These are phyloP conservation scores for Montipora capricornis DNA, from an alignment of 64 coral and sea anemone genomes.

Conservation along the genomic window DNA sequence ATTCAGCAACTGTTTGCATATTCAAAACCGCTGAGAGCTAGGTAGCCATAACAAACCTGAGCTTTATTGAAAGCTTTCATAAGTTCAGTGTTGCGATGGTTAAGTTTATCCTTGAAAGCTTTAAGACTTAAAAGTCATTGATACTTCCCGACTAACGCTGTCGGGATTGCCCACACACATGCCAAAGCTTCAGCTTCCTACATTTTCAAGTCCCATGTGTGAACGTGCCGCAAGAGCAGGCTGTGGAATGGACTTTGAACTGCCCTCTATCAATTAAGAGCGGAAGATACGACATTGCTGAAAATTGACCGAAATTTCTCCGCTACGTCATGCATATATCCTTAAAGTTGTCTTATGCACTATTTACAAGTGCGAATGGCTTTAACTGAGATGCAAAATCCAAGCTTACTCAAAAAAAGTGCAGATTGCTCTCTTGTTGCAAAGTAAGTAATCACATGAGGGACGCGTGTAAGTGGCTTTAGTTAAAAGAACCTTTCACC, in stretches of 20 bases:
- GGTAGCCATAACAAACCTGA: too few species aligned
- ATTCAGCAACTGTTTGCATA: too few species aligned
- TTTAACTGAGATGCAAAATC: background rate
- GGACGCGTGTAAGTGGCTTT: background rate
- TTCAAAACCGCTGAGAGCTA: too few species aligned
- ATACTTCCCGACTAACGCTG: too few species aligned
- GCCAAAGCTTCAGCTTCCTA: too few species aligned
- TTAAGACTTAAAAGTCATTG: too few species aligned
- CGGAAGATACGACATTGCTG: background rate
- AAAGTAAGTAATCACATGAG: conserved; percentile 12
- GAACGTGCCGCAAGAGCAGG: background rate
- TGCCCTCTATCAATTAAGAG: background rate
- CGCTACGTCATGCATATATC: background rate
- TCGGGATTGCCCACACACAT: too few species aligned
- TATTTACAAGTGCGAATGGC: background rate
- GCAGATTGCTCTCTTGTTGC: background rate
- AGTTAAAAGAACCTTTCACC: conserved; percentile 20
- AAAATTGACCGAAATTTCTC: background rate
- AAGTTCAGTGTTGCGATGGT: too few species aligned
- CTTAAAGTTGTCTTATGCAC: background rate
- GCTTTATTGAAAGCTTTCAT: too few species aligned
- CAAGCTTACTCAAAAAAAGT: background rate
- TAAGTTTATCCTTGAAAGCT: too few species aligned
- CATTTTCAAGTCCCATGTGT: background rate
- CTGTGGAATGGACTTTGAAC: background rate